These are phyloP conservation scores for Heterodera filipjevi DNA, from an alignment of 2,888 invertebrate genomes.

Conservation along the genomic window DNA sequence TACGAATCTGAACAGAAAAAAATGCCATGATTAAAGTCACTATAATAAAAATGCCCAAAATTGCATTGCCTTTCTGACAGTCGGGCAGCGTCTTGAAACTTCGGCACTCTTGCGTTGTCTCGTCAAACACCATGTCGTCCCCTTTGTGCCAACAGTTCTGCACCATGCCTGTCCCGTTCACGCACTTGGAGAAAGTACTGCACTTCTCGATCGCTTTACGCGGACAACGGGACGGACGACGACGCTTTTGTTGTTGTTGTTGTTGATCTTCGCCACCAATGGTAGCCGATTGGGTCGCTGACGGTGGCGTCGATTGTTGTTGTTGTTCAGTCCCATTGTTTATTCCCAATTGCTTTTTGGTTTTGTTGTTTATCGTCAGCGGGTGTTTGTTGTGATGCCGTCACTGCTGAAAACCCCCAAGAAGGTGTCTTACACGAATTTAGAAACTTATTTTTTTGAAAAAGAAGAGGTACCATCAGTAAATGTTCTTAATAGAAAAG, in stretches of 20 bases:
- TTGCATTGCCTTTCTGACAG: not conserved
- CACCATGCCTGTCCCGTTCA: not conserved
- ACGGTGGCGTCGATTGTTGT: not conserved
- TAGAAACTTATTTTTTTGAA: too few species aligned
- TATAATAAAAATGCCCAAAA: not conserved
- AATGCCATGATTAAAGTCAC: not conserved
- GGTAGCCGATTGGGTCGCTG: not conserved
- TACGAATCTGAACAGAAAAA: not conserved
- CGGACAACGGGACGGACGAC: not conserved
- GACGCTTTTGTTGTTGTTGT: too few species aligned
- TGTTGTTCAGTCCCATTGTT: not conserved
- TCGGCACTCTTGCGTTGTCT: not conserved
- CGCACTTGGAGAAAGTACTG: not conserved
- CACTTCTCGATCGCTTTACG: not conserved
- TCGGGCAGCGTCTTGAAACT: not conserved
- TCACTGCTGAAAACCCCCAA: too few species aligned
- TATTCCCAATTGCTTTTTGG: not conserved
- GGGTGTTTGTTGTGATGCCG: not conserved
- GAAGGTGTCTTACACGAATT: too few species aligned
- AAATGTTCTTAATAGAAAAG: too few species aligned
- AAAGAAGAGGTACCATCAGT: too few species aligned
- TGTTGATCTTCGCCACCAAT: not conserved
- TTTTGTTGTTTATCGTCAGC: not conserved
- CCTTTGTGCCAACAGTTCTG: not conserved
- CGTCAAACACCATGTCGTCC: slow-evolving; percentile 6